A percentile compares a stretch with the other conserved stretches of the same genome.
Evolutionary conservation across 2,113 vertebrate species (phyloP).

Genomic region (Plecotus auritus): DNA sequence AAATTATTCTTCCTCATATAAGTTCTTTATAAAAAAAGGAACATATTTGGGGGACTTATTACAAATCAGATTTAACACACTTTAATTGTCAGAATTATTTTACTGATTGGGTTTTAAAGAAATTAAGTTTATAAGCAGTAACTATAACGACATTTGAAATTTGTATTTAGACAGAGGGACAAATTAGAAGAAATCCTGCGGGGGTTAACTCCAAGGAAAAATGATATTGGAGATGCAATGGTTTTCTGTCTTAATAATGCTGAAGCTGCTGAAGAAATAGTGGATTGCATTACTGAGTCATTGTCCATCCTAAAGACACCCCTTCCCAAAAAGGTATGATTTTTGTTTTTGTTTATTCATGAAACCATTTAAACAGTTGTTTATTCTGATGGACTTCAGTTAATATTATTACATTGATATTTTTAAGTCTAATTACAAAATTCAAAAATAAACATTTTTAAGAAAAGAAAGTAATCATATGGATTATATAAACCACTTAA

Average conservation of each 20-base stretch:
- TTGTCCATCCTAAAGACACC: slow-evolving; percentile 98
- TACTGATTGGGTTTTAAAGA: slow-evolving; percentile 13
- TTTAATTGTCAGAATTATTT: slow-evolving; percentile 24
- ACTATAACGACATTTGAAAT: neutral
- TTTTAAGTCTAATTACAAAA: neutral
- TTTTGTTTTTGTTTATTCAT: neutral
- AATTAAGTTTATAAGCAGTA: neutral
- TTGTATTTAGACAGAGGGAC: slow-evolving; percentile 91
- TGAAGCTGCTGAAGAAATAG: slow-evolving; percentile 98
- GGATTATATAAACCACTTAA: slow-evolving; percentile 1
- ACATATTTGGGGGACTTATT: neutral
- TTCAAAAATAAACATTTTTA: slow-evolving; percentile 1
- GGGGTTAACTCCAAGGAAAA: slow-evolving; percentile 92
- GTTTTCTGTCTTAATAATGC: slow-evolving; percentile 97
- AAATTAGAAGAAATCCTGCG: slow-evolving; percentile 96
- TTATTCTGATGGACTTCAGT: neutral
- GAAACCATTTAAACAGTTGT: slow-evolving; percentile 23
- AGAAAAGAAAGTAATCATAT: neutral
- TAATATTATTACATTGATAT: neutral
- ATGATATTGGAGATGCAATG: slow-evolving; percentile 97
- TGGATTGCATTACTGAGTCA: slow-evolving; percentile 96
- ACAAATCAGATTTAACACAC: slow-evolving; percentile 7
- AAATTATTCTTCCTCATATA: neutral
- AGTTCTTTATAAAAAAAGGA: neutral
- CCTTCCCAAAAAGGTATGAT: slow-evolving; percentile 95